A percentile compares a stretch with the other conserved stretches of the same genome.
Conservation (phyloP, 2,113 vertebrate genomes). For the Microcebus jonahi region DNA sequence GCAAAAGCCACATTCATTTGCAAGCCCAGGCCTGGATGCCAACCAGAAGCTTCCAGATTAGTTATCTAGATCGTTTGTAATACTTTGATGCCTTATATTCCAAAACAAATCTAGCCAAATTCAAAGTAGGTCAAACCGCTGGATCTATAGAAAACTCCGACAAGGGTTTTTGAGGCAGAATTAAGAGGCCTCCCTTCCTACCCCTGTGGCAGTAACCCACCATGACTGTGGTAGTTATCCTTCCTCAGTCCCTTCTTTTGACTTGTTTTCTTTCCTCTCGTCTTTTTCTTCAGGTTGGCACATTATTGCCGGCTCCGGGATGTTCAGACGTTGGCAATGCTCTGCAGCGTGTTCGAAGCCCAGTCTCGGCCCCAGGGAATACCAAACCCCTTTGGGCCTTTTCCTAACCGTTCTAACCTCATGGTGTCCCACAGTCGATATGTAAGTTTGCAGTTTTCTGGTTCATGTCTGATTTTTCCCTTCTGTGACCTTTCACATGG, state of each 20-base stretch:
- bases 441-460: conserved; percentile 81
- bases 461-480: background rate
- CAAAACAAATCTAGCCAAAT: background rate
- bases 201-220: rapidly evolving
- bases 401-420: conserved; percentile 86
- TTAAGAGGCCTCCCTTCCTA: background rate
- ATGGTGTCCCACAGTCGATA: conserved; percentile 90
- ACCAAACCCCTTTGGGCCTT: conserved; percentile 84
- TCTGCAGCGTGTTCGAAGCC: conserved; percentile 95
- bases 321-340: conserved; percentile 97
- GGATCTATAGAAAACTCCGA: background rate
- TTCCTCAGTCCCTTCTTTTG: background rate
- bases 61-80: background rate
- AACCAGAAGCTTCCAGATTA: background rate
- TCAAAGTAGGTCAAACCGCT: background rate
- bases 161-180: background rate
- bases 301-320: conserved; percentile 98
- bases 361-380: conserved; percentile 90
- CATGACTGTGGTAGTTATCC: rapidly evolving
- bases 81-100: background rate
- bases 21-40: background rate
- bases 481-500: background rate
- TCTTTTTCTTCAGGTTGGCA: conserved; percentile 88
- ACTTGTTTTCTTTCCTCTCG: background rate
- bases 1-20: background rate